Evolutionary conservation across 1,140 invertebrate species (phyloP).

Genomic region (Drosophila varians): DNA sequence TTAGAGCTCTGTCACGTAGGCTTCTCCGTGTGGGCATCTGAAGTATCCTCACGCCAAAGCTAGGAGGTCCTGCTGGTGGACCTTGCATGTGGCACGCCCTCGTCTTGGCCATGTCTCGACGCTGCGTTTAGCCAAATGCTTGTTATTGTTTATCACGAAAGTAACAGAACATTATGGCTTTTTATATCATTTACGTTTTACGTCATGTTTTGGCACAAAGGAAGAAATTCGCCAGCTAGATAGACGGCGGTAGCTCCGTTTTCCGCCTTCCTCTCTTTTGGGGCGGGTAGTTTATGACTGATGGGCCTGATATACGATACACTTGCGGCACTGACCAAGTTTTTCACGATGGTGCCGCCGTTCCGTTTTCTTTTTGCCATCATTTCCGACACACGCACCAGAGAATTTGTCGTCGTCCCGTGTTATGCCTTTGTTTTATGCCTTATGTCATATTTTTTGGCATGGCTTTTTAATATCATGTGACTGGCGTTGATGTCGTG

Average conservation of each 20-base stretch:
- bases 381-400: slow-evolving; percentile 57
- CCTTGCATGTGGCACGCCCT: slow-evolving; percentile 63
- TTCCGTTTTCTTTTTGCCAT: slow-evolving; percentile 5
- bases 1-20: slow-evolving; percentile 24
- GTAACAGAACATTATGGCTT: slow-evolving; percentile 74
- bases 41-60: slow-evolving; percentile 28
- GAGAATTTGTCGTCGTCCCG: slow-evolving; percentile 26
- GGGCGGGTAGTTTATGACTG: slow-evolving; percentile 68
- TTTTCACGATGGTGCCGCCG: slow-evolving; percentile 9
- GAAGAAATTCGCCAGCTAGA: slow-evolving; percentile 44
- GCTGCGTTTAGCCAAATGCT: slow-evolving; percentile 46
- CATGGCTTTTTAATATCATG: slow-evolving; percentile 74
- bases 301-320: slow-evolving; percentile 74
- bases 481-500: slow-evolving; percentile 57
- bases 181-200: slow-evolving; percentile 79
- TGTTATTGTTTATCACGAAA: slow-evolving; percentile 76
- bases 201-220: slow-evolving; percentile 52
- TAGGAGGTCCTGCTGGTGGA: slow-evolving; percentile 16
- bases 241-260: slow-evolving; percentile 3
- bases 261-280: slow-evolving; percentile 18
- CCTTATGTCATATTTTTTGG: slow-evolving; percentile 60
- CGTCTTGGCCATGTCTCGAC: slow-evolving; percentile 26
- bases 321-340: slow-evolving; percentile 48
- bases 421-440: slow-evolving; percentile 37
- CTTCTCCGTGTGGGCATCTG: slow-evolving; percentile 8